Conservation (phyloP, 2,113 vertebrate genomes). For the Salvelinus fontinalis region DNA sequence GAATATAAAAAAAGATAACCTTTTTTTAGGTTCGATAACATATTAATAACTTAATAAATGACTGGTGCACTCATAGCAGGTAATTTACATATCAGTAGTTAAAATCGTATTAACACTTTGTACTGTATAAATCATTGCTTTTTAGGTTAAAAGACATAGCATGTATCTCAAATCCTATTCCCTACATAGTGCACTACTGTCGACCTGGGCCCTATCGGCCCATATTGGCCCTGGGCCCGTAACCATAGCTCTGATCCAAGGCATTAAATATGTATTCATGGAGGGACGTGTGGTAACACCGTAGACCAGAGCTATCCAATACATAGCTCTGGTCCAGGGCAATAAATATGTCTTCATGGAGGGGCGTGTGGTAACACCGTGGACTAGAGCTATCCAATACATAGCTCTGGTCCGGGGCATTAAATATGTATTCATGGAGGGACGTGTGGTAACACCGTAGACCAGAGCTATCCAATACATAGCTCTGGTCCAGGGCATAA, state of each 20-base stretch:
- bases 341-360: background rate
- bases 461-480: background rate
- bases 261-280: background rate
- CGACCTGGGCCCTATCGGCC: no score
- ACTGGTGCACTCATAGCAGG: background rate
- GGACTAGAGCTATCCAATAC: background rate
- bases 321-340: background rate
- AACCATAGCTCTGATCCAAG: background rate
- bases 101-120: constrained; percentile 2
- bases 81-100: constrained; percentile 1
- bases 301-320: background rate
- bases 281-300: background rate
- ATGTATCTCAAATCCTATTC: no score
- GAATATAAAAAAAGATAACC: background rate
- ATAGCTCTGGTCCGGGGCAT: background rate
- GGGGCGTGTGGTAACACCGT: background rate
- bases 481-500: background rate
- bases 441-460: background rate
- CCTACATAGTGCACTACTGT: no score
- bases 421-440: background rate
- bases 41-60: background rate
- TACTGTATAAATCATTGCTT: constrained; percentile 31
- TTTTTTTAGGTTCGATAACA: background rate
- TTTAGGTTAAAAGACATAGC: constrained; percentile 11
- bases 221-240: no score